Base-by-base conservation (phyloP, 2,888 invertebrate species). In the Platycheirus rosarum region DNA sequence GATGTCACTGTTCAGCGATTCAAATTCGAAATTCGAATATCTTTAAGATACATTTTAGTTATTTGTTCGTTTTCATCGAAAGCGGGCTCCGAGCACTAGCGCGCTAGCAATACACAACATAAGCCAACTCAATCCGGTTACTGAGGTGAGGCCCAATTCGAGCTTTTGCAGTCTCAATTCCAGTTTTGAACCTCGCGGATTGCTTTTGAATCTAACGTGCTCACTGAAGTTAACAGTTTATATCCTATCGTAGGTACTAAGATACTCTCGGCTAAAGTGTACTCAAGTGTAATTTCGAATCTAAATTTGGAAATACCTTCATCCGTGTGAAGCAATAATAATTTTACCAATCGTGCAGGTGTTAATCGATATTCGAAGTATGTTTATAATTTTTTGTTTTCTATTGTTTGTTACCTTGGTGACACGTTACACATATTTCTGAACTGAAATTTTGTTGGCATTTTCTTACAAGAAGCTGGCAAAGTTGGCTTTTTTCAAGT, bases 81-180 rank as follows among this genome's bases (percentile, higher is more conserved):
- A 63, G 48, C 29, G 37, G n/a, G 18, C n/a, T 20, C 14, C 29
- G 42, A 66, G 16, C 42, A 13, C 11, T 14, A 42, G 14, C 35
- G 3, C 51, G 48, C 53, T 26, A 60, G 35, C 32, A 26, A 20
- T 35, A 23, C 32, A 23, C 55, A 51, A 62, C 42, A 11, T 14
- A 65, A 60, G 46, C 80, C 42, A 37, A 66, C 42, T 70, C 53
- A 82, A 77, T 82, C 82, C 76, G 73, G 82, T 82, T 77, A 71
- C 82, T 77, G 71, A 68, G 71, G 77, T 77, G 71, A 68, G 77
- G 66, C 63, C 49, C 23, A 13, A 35, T 16, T 63, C 49, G 42
- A 82, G 82, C 82, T 82, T 82, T 82, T 46, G 71, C 77, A 82
- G 77, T 82, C 82, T 82, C 77, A 44, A 77, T 82, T 82, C 82